Percentiles rank a stretch among this genome's conserved stretches.
These are phyloP conservation scores for Anorthoa munda DNA, from an alignment of 2,888 invertebrate genomes.

Conservation along the genomic window DNA sequence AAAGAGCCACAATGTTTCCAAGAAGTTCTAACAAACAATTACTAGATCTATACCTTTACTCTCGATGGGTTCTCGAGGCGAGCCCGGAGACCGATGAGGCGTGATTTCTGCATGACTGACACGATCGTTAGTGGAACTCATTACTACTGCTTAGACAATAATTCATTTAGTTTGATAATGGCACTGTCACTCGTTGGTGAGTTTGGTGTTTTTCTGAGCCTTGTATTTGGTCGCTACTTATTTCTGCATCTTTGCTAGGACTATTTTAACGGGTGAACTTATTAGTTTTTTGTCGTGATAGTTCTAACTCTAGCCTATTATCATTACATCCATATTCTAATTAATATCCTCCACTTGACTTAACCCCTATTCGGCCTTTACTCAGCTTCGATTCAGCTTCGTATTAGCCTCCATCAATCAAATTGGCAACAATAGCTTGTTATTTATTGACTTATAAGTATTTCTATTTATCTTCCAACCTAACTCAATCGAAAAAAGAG, in stretches of 20 bases:
- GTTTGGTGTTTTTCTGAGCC: slow-evolving; percentile 3
- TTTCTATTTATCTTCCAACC: not conserved
- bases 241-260: too few relatives aligned
- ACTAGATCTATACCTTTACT: slow-evolving; percentile 21
- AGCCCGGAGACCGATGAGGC: slow-evolving; percentile 59
- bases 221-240: not conserved
- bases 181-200: slow-evolving; percentile 36
- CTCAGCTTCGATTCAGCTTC: too few relatives aligned
- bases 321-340: too few relatives aligned
- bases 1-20: not conserved
- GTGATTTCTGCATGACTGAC: slow-evolving; percentile 61
- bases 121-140: slow-evolving; percentile 54
- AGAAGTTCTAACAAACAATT: slow-evolving; percentile 49
- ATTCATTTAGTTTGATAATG: slow-evolving; percentile 49
- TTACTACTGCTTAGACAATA: slow-evolving; percentile 49
- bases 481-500: not conserved
- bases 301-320: too few relatives aligned
- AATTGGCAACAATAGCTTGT: too few relatives aligned
- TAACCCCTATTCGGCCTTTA: too few relatives aligned
- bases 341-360: too few relatives aligned
- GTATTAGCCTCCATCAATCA: too few relatives aligned
- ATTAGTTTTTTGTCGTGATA: too few relatives aligned
- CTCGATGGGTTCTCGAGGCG: slow-evolving; percentile 36
- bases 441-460: too few relatives aligned
- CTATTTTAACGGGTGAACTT: too few relatives aligned